A percentile compares a stretch with the other conserved stretches of the same genome.
Evolutionary conservation across 2,888 invertebrate species (phyloP).

Genomic region (Trypoxylon attenuatum): DNA sequence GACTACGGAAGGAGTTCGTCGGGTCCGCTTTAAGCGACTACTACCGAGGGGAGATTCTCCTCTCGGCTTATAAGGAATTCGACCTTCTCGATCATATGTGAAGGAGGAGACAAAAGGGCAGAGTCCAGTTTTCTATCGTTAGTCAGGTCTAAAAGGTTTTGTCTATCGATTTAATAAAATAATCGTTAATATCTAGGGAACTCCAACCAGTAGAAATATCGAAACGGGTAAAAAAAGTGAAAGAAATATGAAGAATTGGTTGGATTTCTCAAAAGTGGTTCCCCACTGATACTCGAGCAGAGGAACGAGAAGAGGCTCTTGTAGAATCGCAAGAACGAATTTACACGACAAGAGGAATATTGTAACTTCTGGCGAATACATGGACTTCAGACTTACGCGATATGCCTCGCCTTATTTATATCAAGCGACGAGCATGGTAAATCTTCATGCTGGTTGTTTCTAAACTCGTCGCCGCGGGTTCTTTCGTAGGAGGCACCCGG

Average conservation of each 20-base stretch:
- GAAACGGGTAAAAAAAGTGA: no score
- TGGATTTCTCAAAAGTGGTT: no score
- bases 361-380: background rate
- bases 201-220: no score
- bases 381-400: background rate
- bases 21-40: slow-evolving; percentile 43
- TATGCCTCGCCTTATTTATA: background rate
- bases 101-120: no score
- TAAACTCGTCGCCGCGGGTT: slow-evolving; percentile 31
- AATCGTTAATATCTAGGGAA: no score
- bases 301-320: no score
- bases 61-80: background rate
- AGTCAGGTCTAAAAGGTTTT: no score
- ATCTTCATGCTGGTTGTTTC: slow-evolving; percentile 15
- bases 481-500: slow-evolving; percentile 40
- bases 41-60: slow-evolving; percentile 5
- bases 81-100: background rate
- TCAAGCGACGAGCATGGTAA: background rate
- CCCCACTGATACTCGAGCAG: no score
- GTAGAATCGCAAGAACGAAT: background rate
- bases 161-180: no score
- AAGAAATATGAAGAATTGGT: no score
- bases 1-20: slow-evolving; percentile 51
- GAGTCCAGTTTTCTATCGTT: no score
- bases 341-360: background rate